Conservation (phyloP, 2,888 invertebrate species). For the Liodrosophila aerea region DNA sequence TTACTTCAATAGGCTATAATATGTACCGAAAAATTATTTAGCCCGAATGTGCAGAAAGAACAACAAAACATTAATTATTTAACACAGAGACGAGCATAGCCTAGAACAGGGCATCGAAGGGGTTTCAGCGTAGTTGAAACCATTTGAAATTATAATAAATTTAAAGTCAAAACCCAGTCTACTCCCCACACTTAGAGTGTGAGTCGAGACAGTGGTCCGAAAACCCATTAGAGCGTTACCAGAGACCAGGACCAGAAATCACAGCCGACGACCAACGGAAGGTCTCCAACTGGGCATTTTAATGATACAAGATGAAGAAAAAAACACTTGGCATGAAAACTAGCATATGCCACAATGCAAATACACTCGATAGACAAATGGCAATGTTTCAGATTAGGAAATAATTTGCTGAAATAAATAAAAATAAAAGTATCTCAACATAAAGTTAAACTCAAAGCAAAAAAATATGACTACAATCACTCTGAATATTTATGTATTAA, state of each 20-base stretch:
- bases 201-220: conserved; percentile 56
- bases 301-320: conserved; percentile 62
- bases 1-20: conserved; percentile 74
- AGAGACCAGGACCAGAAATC: conserved; percentile 54
- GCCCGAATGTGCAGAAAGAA: conserved; percentile 62
- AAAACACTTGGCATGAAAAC: background rate
- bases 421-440: no score
- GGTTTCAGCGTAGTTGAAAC: conserved; percentile 28
- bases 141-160: conserved; percentile 71
- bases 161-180: conserved; percentile 54
- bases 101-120: background rate
- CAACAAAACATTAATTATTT: conserved; percentile 72
- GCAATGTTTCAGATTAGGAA: background rate
- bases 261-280: conserved; percentile 59
- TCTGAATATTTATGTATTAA: no score
- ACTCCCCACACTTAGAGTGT: conserved; percentile 27
- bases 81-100: conserved; percentile 48
- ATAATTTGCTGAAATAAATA: background rate
- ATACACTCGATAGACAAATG: conserved; percentile 33
- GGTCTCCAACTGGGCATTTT: conserved; percentile 66
- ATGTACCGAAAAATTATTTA: conserved; percentile 72
- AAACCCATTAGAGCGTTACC: conserved; percentile 57
- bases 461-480: no score
- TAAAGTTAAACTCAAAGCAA: no score
- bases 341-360: conserved; percentile 7